Conservation (phyloP, 2,113 vertebrate genomes). For the Acanthisitta chloris region DNA sequence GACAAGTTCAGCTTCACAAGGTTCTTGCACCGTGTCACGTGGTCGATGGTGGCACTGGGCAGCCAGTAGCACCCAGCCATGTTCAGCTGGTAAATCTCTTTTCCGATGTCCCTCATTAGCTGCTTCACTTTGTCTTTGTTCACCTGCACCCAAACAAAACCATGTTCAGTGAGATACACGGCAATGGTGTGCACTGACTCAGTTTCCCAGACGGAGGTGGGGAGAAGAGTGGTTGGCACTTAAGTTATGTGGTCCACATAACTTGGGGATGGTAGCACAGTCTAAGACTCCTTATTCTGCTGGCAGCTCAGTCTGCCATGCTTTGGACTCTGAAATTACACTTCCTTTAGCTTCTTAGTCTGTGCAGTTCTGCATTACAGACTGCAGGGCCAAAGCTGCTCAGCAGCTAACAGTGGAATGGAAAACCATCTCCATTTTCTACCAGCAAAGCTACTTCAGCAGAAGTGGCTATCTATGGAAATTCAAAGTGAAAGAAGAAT, state of each 20-base stretch:
- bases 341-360: not conserved
- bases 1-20: slow-evolving; percentile 89
- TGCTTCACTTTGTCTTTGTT: slow-evolving; percentile 81
- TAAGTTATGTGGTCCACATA: not conserved
- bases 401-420: not conserved
- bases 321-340: not conserved
- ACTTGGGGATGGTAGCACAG: not conserved
- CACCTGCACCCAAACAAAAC: slow-evolving; percentile 73
- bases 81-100: slow-evolving; percentile 86
- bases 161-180: not conserved
- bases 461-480: not conserved
- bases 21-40: slow-evolving; percentile 81
- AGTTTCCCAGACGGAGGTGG: not conserved
- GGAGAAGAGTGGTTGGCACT: not conserved
- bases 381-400: not conserved
- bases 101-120: slow-evolving; percentile 79
- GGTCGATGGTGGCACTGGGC: slow-evolving; percentile 80
- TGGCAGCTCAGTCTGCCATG: not conserved
- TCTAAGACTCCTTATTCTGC: not conserved
- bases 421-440: not conserved
- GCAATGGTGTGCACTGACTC: not conserved
- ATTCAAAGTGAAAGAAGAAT: not conserved
- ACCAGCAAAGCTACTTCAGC: not conserved
- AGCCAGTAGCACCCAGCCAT: slow-evolving; percentile 95
- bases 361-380: not conserved